phyloP scores from a whole-genome alignment of 2,888 invertebrate genomes.

The Ophion costatus region DNA sequence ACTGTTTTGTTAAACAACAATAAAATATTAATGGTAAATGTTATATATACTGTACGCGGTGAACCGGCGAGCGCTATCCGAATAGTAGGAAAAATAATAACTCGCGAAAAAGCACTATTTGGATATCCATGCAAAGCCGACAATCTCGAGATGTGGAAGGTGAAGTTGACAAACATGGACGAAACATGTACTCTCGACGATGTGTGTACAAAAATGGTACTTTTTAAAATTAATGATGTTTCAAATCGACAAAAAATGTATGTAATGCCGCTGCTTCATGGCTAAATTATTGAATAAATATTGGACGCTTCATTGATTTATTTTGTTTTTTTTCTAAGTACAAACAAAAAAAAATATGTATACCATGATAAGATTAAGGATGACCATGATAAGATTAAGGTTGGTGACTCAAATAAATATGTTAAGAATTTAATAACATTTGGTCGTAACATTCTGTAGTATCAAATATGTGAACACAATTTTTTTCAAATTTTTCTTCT shows the following conservation, averaged over 20 bases:
- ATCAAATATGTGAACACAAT: too few species aligned
- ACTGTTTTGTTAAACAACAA: neutral
- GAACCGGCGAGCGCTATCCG: neutral
- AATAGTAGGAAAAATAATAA: slow-evolving; percentile 8
- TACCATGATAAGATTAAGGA: too few species aligned
- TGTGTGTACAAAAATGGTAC: neutral
- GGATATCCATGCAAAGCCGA: neutral
- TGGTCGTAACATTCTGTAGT: too few species aligned
- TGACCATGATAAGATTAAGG: too few species aligned
- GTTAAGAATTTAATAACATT: too few species aligned
- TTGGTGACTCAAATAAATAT: too few species aligned
- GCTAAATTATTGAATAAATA: neutral
- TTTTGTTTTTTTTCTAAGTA: too few species aligned
- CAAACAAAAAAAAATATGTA: too few species aligned
- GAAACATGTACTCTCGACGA: slow-evolving; percentile 11
- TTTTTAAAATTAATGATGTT: slow-evolving; percentile 1
- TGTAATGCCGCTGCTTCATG: slow-evolving; percentile 10
- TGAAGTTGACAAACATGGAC: neutral
- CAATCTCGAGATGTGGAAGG: slow-evolving; percentile 7
- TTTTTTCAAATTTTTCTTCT: too few species aligned
- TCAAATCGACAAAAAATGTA: slow-evolving; percentile 1
- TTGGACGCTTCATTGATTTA: neutral
- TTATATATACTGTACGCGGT: neutral
- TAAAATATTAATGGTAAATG: neutral
- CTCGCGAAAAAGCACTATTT: neutral